These are phyloP conservation scores for Petrophora chlorosata DNA, from an alignment of 2,888 invertebrate species.

Conservation along the genomic window DNA sequence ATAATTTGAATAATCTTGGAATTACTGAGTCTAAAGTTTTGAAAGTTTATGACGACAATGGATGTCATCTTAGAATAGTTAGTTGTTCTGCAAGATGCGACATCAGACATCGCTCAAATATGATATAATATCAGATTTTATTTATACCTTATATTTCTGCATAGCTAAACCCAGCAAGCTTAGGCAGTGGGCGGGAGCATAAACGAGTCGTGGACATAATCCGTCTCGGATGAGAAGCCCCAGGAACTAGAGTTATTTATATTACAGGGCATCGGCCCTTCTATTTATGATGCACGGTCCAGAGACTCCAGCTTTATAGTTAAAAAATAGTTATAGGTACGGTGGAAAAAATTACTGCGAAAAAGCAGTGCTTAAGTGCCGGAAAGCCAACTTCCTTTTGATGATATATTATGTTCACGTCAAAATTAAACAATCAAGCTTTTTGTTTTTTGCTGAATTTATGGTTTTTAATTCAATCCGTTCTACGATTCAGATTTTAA, in stretches of 20 bases:
- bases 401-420: constrained; percentile 9
- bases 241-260: constrained; percentile 58
- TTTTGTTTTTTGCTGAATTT: not conserved
- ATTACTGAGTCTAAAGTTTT: too few relatives aligned
- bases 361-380: constrained; percentile 29
- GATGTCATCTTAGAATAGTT: too few relatives aligned
- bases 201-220: constrained; percentile 34
- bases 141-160: constrained; percentile 11
- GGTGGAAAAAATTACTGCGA: constrained; percentile 33
- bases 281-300: constrained; percentile 60
- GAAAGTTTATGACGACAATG: too few relatives aligned
- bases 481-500: too few relatives aligned
- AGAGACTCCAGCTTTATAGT: constrained; percentile 42
- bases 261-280: constrained; percentile 64
- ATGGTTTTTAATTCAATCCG: too few relatives aligned
- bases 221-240: constrained; percentile 53
- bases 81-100: not conserved
- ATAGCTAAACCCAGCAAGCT: constrained; percentile 3
- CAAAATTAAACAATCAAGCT: too few relatives aligned
- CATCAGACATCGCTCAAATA: not conserved
- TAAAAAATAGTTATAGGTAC: constrained; percentile 29
- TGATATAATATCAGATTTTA: not conserved
- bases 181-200: constrained; percentile 22
- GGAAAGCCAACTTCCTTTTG: constrained; percentile 32
- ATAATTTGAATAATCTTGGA: too few relatives aligned